Base-by-base conservation (phyloP, 2,113 vertebrate species). In the Zeus faber region DNA sequence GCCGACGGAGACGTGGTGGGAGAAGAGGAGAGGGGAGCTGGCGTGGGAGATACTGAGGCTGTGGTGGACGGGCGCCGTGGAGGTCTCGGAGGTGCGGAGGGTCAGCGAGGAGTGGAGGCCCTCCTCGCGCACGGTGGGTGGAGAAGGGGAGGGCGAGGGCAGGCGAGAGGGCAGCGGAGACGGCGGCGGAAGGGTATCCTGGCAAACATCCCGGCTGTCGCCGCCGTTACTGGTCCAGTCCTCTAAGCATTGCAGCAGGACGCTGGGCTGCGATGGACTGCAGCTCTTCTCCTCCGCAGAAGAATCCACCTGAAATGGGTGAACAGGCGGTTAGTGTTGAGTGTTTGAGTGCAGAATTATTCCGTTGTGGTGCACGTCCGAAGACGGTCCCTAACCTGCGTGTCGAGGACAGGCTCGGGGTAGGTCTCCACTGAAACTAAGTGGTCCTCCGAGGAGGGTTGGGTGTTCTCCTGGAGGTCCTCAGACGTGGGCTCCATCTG, bases 1-100 rank as follows among this genome's bases (percentile, higher is more conserved):
- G 17, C 90, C 90, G 70, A 89, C 2, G 4, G 88, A 90, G 49
- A 91, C 57, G 1, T 85, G 80, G 57, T 89, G 86, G 1, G 89
- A 85, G 18, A 91, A 70, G 37, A 87, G 59, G 48, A 89, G 65
- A 2, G 90, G 89, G 1, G 80, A 41, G 54, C 60, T 72, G 13
- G 78, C 63, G 0, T 83, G 86, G 1, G 85, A 86, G 65, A 90
- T 71, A 59, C 67, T 87, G 70, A 89, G 77, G 54, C 80, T 86
- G 75, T 89, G 85, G 50, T 79, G 85, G 53, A 88, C 65, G 1
- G 88, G 87, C 0, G 81, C 70, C 2, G 23, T 40, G 25, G 44
- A 65, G 0, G 79, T 26, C n/a, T 89, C 86, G 0, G 71, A 16
- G n/a, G 62, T 33, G 8, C 6, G 70, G 17, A 91, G 69, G 9